These are phyloP conservation scores for Macaria notata DNA, from an alignment of 2,888 invertebrate species.

Conservation along the genomic window DNA sequence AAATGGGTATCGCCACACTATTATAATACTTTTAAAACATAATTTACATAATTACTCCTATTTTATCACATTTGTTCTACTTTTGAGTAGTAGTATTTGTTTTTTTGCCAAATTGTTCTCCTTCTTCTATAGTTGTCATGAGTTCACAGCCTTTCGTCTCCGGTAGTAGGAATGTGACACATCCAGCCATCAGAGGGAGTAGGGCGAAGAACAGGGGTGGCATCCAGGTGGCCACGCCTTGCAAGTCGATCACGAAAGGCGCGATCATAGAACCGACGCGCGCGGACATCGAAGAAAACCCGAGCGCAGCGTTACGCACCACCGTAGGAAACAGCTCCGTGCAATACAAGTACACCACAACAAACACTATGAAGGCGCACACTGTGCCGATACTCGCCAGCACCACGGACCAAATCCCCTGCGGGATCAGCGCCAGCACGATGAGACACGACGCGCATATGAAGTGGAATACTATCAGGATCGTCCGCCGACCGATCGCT, in stretches of 20 bases:
- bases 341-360: constrained; percentile 92
- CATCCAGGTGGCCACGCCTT: constrained; percentile 76
- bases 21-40: no score
- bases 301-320: constrained; percentile 92
- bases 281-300: constrained; percentile 94
- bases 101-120: constrained; percentile 82
- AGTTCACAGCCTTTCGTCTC: constrained; percentile 90
- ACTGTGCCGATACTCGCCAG: constrained; percentile 89
- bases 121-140: constrained; percentile 91
- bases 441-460: constrained; percentile 84
- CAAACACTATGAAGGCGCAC: constrained; percentile 92
- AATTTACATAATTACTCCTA: no score
- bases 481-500: constrained; percentile 84
- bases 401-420: constrained; percentile 70
- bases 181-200: constrained; percentile 81
- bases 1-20: no score
- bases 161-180: constrained; percentile 85
- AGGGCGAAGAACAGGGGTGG: constrained; percentile 88
- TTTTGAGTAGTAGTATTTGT: constrained; percentile 1
- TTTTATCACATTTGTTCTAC: constrained; percentile 1
- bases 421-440: constrained; percentile 79
- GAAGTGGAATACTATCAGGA: constrained; percentile 84
- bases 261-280: constrained; percentile 93
- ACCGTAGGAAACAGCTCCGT: constrained; percentile 95
- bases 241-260: constrained; percentile 88